A percentile compares a stretch with the other conserved stretches of the same genome.
phyloP scores from a whole-genome alignment of 2,797 vertebrate species.

The Scolopax rusticola region DNA sequence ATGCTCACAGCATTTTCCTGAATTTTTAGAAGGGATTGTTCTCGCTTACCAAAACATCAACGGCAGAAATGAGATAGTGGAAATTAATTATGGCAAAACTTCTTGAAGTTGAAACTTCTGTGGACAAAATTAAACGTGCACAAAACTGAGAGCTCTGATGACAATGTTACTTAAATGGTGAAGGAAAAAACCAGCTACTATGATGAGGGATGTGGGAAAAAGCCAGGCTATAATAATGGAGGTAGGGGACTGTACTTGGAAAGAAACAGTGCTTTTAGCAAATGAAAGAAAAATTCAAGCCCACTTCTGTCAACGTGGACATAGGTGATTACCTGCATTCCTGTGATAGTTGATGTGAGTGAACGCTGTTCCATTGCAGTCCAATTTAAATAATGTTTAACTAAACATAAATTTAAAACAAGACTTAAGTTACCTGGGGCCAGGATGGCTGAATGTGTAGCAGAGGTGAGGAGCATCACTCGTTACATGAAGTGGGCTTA shows the following conservation, averaged over 20 bases:
- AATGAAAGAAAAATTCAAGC: background rate
- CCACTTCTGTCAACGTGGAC: background rate
- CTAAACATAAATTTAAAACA: background rate
- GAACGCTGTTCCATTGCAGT: background rate
- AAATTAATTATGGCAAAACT: background rate
- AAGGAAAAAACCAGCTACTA: background rate
- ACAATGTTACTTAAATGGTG: background rate
- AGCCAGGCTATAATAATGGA: background rate
- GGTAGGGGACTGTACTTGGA: background rate
- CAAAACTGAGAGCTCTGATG: background rate
- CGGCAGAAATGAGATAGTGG: background rate
- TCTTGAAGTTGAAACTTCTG: accelerated
- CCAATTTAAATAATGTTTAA: constrained; percentile 28
- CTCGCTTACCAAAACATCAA: background rate
- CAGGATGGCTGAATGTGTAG: background rate
- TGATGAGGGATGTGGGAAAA: background rate
- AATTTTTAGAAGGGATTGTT: background rate
- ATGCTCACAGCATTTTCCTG: background rate
- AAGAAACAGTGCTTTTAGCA: background rate
- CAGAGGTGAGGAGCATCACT: background rate
- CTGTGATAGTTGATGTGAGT: background rate
- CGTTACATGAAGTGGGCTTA: background rate
- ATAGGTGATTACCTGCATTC: background rate
- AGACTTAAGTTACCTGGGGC: background rate
- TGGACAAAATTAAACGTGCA: background rate